Base-by-base conservation (phyloP, 92 coral and sea anemone species). In the Zoanthus gigantus region DNA sequence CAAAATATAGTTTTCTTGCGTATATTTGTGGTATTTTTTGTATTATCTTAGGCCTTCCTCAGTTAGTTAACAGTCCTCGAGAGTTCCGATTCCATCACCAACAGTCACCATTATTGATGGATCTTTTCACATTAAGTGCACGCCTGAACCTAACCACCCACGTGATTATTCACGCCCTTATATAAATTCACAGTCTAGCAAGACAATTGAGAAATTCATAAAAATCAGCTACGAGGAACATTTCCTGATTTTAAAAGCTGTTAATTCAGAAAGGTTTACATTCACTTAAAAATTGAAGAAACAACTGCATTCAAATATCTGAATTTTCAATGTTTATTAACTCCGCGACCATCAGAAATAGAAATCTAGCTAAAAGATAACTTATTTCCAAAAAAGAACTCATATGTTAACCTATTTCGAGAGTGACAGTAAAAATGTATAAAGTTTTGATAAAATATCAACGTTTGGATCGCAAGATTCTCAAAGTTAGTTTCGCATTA, bases 1-100 rank as follows among this genome's bases (percentile, higher is more conserved):
- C 85, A 65, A 81, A 76, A 81, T 45, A 81, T 23, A 65, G 74
- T 53, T 45, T 81, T 81, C 46, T 67, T 74, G 29, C 75, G 76
- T 81, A 52, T 81, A 81, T 67, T 66, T 66, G 48, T 81, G 67
- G 23, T 66, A 81, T 45, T 81, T 23, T 67, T 37, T 16, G 85
- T 66, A 81, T 45, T 81, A 81, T 66, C 54, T 81, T 54, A 18
- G 11, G 8, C 10, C 45, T n/a, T 67, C 23, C 17, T 9, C 61
- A 45, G 57, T 31, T 63, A 46, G 16, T 81, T 58, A 58, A 13
- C 66, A 58, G n/a, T 58, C 5, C 66, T 58, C 66, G 14, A 3
- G 6, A 31, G 60, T 16, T 65, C 85, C 6, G 47, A 14, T 34
- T 80, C 54, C 84, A 60, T 42, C 42, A 76, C 80, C 61, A 76